phyloP scores from a whole-genome alignment of 2,113 vertebrate genomes.

The Ellobius talpinus region DNA sequence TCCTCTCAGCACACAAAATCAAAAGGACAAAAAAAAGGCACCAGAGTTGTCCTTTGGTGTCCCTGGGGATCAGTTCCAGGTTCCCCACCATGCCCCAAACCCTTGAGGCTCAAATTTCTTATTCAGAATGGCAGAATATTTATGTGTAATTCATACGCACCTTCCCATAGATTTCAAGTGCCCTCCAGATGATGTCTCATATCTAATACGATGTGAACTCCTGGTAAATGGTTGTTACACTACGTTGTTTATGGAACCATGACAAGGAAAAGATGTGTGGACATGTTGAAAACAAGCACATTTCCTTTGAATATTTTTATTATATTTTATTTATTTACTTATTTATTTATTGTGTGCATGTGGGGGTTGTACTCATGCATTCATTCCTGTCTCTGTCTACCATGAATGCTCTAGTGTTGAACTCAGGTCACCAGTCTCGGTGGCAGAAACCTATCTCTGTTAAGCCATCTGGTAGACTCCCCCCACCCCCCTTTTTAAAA shows the following conservation, averaged over 20 bases:
- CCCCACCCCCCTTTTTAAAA: too few relatives aligned
- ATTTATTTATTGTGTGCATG: too few relatives aligned
- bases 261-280: background rate
- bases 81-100: background rate
- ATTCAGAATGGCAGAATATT: background rate
- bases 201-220: background rate
- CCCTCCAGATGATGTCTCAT: background rate
- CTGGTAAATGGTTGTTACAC: background rate
- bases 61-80: too few relatives aligned
- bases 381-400: background rate
- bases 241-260: background rate
- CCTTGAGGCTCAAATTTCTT: background rate
- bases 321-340: background rate
- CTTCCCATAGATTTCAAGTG: background rate
- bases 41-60: background rate
- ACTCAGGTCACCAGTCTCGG: background rate
- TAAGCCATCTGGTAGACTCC: background rate
- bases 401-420: background rate
- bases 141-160: too few relatives aligned
- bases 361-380: background rate
- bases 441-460: too few relatives aligned
- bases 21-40: background rate
- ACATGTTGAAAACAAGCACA: background rate
- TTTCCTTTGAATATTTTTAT: background rate
- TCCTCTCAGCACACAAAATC: background rate